phyloP scores from a whole-genome alignment of 1,140 invertebrate genomes.

The Copidosoma floridanum region DNA sequence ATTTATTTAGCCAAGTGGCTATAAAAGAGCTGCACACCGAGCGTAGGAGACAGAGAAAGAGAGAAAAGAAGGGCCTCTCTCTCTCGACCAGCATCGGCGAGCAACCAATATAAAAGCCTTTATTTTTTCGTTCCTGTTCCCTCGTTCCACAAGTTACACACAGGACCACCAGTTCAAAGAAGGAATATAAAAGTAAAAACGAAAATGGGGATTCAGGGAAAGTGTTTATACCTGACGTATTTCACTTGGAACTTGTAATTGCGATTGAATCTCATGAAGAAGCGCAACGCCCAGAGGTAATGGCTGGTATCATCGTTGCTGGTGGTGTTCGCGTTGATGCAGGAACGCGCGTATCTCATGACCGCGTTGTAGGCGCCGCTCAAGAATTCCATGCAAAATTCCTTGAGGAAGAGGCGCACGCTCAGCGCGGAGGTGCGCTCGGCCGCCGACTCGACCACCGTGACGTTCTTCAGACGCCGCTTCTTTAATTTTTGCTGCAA shows the following conservation, averaged over 20 bases:
- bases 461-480: slow-evolving; percentile 63
- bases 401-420: slow-evolving; percentile 84
- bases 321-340: slow-evolving; percentile 49
- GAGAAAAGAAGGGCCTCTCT: too few relatives aligned
- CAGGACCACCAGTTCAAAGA: too few relatives aligned
- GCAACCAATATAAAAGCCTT: too few relatives aligned
- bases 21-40: slow-evolving; percentile 18
- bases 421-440: slow-evolving; percentile 75
- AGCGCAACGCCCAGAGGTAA: slow-evolving; percentile 90
- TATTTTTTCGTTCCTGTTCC: too few relatives aligned
- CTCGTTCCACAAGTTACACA: too few relatives aligned
- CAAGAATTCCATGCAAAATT: slow-evolving; percentile 92
- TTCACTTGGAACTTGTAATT: slow-evolving; percentile 81
- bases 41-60: too few relatives aligned
- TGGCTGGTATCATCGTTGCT: slow-evolving; percentile 92
- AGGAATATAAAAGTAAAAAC: not conserved
- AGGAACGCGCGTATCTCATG: slow-evolving; percentile 75
- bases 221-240: slow-evolving; percentile 72
- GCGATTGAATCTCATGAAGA: slow-evolving; percentile 98
- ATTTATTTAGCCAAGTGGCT: slow-evolving; percentile 15
- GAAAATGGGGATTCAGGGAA: not conserved
- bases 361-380: slow-evolving; percentile 89
- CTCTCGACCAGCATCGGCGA: too few relatives aligned
- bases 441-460: slow-evolving; percentile 59
- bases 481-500: slow-evolving; percentile 62